These are phyloP conservation scores for Drosophila percnosoma DNA, from an alignment of 2,888 invertebrate genomes.

Conservation along the genomic window DNA sequence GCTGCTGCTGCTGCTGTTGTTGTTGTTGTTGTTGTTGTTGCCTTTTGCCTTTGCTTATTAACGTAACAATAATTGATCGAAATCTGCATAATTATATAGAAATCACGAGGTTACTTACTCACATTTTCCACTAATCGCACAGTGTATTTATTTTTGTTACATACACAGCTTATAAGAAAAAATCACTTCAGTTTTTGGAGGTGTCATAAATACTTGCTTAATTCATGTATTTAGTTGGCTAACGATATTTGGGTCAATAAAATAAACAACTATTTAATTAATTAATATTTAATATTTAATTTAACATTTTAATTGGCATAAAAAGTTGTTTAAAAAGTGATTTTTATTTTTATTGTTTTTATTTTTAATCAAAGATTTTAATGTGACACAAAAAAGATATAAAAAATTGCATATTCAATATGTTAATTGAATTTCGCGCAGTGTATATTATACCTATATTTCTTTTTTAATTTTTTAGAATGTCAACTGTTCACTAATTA, in stretches of 20 bases:
- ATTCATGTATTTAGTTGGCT: constrained; percentile 3
- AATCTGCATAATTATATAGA: constrained; percentile 80
- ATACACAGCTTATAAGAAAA: constrained; percentile 11
- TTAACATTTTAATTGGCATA: background rate
- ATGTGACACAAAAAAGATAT: background rate
- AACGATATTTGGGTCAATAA: constrained; percentile 10
- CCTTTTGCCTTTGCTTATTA: constrained; percentile 54
- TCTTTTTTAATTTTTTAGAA: background rate
- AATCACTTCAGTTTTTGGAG: constrained; percentile 17
- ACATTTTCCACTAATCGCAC: constrained; percentile 28
- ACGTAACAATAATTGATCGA: constrained; percentile 72
- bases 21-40: background rate
- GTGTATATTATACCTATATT: background rate
- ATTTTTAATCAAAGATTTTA: background rate
- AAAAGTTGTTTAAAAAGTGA: too few relatives aligned
- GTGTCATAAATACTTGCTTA: constrained; percentile 28
- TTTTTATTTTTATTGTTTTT: background rate
- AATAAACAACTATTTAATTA: too few relatives aligned
- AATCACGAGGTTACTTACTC: constrained; percentile 74
- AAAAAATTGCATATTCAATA: background rate
- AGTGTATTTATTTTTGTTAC: constrained; percentile 32
- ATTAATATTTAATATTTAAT: too few relatives aligned
- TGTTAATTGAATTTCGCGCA: background rate
- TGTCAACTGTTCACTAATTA: background rate
- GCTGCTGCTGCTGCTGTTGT: background rate